phyloP scores from a whole-genome alignment of 1,140 invertebrate genomes.

The Battus philenor region DNA sequence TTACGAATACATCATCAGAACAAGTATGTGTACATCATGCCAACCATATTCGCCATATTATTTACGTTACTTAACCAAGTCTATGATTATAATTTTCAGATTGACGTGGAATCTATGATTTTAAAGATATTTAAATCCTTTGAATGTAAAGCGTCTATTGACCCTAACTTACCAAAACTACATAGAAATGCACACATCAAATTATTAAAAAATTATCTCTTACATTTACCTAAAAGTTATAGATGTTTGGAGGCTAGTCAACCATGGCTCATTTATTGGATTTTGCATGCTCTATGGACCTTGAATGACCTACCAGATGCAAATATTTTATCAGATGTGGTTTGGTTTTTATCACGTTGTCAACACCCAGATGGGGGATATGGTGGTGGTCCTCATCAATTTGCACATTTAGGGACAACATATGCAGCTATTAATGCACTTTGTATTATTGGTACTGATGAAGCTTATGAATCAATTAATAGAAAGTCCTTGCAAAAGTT shows the following conservation, averaged over 20 bases:
- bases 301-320: constrained; percentile 84
- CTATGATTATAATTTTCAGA: constrained; percentile 69
- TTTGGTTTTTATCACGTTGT: constrained; percentile 84
- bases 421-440: constrained; percentile 97
- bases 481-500: constrained; percentile 86
- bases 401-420: constrained; percentile 95
- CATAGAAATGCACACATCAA: constrained; percentile 79
- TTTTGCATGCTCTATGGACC: constrained; percentile 91
- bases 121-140: constrained; percentile 80
- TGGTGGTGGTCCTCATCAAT: constrained; percentile 94
- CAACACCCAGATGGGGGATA: constrained; percentile 91
- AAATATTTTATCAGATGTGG: constrained; percentile 80
- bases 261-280: constrained; percentile 98
- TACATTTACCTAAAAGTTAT: constrained; percentile 81
- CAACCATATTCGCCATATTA: not conserved
- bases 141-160: constrained; percentile 72
- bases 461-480: constrained; percentile 92
- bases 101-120: constrained; percentile 80
- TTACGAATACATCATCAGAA: constrained; percentile 76
- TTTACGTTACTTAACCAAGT: constrained; percentile 2
- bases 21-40: constrained; percentile 61
- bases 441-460: constrained; percentile 90
- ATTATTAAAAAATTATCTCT: constrained; percentile 84
- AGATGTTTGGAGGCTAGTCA: constrained; percentile 94
- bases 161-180: constrained; percentile 80